Percentiles rank a stretch among this genome's conserved stretches.
Conservation (phyloP, 2,113 vertebrate species). For the Ginglymostoma cirratum region DNA sequence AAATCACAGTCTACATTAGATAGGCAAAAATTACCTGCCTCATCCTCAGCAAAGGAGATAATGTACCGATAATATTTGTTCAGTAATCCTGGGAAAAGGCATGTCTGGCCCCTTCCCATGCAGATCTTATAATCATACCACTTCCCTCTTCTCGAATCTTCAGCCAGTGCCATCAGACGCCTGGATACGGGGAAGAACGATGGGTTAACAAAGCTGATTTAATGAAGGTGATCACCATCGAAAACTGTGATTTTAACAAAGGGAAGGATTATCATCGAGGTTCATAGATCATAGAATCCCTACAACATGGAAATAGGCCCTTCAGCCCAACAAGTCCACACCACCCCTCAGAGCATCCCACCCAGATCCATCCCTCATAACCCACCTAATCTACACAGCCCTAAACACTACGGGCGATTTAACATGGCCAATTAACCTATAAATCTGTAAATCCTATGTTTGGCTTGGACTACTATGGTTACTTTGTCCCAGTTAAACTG, state of each 20-base stretch:
- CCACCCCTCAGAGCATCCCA: too few relatives aligned
- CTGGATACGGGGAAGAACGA: background rate
- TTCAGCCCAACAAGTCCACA: too few relatives aligned
- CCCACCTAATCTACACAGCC: too few relatives aligned
- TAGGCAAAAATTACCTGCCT: slow-evolving; percentile 71
- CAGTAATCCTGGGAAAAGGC: slow-evolving; percentile 81
- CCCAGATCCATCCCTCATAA: too few relatives aligned
- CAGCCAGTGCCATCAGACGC: background rate
- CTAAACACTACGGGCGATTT: too few relatives aligned
- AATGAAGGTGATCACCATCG: background rate
- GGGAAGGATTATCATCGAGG: background rate
- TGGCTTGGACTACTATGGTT: too few relatives aligned
- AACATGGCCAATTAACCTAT: too few relatives aligned
- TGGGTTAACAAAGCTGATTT: background rate
- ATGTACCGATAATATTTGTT: slow-evolving; percentile 88
- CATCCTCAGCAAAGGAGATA: slow-evolving; percentile 92
- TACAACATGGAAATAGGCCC: too few relatives aligned
- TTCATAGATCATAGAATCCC: too few relatives aligned
- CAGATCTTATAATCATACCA: slow-evolving; percentile 87
- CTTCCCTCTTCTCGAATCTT: slow-evolving; percentile 42
- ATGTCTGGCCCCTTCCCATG: slow-evolving; percentile 82
- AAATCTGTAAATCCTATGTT: too few relatives aligned
- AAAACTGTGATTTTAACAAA: background rate
- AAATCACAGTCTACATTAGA: background rate
- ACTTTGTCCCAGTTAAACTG: too few relatives aligned